Percentiles rank a stretch among this genome's conserved stretches.
These are phyloP conservation scores for Capitulum mitella DNA, from an alignment of 2,888 invertebrate species.

Conservation along the genomic window DNA sequence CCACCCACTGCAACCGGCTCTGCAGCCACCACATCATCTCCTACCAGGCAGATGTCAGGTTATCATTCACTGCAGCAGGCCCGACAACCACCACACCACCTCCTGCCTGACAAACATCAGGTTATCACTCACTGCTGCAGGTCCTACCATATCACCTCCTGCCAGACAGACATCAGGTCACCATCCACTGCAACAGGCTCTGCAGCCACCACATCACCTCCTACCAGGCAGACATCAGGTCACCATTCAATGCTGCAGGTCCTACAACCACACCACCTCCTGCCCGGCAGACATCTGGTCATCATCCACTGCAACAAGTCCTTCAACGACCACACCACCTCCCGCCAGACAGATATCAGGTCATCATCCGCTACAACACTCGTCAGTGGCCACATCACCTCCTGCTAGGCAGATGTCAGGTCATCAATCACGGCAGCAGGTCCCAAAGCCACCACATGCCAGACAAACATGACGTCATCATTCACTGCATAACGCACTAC, in stretches of 20 bases:
- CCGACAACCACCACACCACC: constrained; percentile 36
- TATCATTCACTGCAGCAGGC: constrained; percentile 46
- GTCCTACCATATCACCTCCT: constrained; percentile 39
- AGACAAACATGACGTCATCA: too few species aligned
- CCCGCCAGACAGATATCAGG: too few species aligned
- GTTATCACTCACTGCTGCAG: constrained; percentile 47
- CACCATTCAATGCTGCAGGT: constrained; percentile 46
- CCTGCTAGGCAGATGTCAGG: too few species aligned
- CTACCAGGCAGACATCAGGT: too few species aligned
- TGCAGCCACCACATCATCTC: constrained; percentile 37
- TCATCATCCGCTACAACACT: too few species aligned
- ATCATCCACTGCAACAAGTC: constrained; percentile 46
- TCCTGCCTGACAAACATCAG: constrained; percentile 40
- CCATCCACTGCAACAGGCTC: constrained; percentile 45
- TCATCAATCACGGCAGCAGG: constrained; percentile 47
- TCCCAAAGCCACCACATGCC: constrained; percentile 31
- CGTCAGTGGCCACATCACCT: too few species aligned
- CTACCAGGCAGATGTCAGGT: too few species aligned
- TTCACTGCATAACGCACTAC: too few species aligned
- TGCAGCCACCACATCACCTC: constrained; percentile 37
- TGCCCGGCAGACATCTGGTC: too few species aligned
- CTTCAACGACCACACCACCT: constrained; percentile 36
- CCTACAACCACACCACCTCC: constrained; percentile 38
- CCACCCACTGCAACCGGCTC: constrained; percentile 45
- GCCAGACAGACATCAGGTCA: too few species aligned